Conservation (phyloP, 35 echinoderm and acorn worm species). For the Ophiothrix spiculata region DNA sequence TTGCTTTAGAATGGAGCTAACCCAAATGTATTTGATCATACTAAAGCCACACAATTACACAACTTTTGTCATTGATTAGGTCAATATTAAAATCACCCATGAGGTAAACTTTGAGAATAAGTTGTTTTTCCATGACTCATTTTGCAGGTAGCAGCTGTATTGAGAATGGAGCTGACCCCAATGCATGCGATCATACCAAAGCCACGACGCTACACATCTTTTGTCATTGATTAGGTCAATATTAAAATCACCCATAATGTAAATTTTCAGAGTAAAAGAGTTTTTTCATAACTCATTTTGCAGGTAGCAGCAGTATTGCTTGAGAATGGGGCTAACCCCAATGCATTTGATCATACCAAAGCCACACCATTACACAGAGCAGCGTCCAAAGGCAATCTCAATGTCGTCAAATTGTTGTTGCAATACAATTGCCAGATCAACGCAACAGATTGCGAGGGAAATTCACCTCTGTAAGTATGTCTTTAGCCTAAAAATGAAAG, state of each 20-base stretch:
- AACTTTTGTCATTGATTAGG: too few relatives aligned
- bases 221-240: conserved; percentile 61
- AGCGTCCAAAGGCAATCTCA: conserved; percentile 81
- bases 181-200: conserved; percentile 61
- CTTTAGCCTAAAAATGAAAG: not conserved
- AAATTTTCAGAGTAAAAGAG: conserved; percentile 75
- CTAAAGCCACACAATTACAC: conserved; percentile 76
- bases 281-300: conserved; percentile 52
- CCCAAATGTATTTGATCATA: conserved; percentile 63
- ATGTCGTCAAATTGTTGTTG: conserved; percentile 77
- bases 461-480: conserved; percentile 80
- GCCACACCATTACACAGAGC: conserved; percentile 88
- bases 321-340: conserved; percentile 84
- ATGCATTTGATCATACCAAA: conserved; percentile 61
- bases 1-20: conserved; percentile 90
- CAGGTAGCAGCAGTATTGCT: conserved; percentile 79
- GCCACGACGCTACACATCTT: conserved; percentile 79
- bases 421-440: conserved; percentile 78
- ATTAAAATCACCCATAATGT: too few relatives aligned
- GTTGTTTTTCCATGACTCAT: too few relatives aligned
- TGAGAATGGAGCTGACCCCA: conserved; percentile 85
- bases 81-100: too few relatives aligned
- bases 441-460: conserved; percentile 65
- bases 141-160: conserved; percentile 67
- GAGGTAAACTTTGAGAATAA: too few relatives aligned